Evolutionary conservation across 2,888 invertebrate genomes (phyloP).

Genomic region (Dicyrtomina minuta): DNA sequence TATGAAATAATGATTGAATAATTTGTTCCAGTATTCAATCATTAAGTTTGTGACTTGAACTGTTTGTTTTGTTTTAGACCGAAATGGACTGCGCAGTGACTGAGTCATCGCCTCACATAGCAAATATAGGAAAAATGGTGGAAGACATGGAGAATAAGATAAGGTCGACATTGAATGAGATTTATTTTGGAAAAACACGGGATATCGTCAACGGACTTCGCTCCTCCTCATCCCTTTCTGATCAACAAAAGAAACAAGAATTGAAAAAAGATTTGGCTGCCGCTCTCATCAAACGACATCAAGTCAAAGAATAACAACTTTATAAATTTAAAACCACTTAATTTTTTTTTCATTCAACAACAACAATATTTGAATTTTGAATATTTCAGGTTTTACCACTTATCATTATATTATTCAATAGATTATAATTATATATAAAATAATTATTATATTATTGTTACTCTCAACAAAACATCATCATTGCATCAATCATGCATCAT

Average conservation of each 20-base stretch:
- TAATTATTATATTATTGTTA: too few species aligned
- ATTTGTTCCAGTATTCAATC: not conserved
- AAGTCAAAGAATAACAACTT: slow-evolving; percentile 33
- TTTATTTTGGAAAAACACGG: slow-evolving; percentile 98
- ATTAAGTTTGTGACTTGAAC: not conserved
- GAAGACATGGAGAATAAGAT: slow-evolving; percentile 99
- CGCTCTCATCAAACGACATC: slow-evolving; percentile 76
- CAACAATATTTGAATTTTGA: too few species aligned
- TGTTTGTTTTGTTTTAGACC: slow-evolving; percentile 62
- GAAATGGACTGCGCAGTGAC: slow-evolving; percentile 88
- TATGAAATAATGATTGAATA: not conserved
- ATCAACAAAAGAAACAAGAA: slow-evolving; percentile 79
- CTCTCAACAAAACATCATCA: too few species aligned
- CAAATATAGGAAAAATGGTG: slow-evolving; percentile 97
- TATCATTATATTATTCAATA: too few species aligned
- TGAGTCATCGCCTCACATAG: slow-evolving; percentile 94
- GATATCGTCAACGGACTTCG: slow-evolving; percentile 95
- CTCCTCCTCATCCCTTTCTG: slow-evolving; percentile 77
- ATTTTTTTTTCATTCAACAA: too few species aligned
- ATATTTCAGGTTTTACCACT: slow-evolving; percentile 5
- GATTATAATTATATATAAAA: too few species aligned
- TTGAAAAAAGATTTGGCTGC: slow-evolving; percentile 82
- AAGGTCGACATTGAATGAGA: slow-evolving; percentile 94
- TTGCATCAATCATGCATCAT: too few species aligned
- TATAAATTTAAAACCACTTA: slow-evolving; percentile 3